Base-by-base conservation (phyloP, 2,888 invertebrate species). In the Rhagonycha fulva region DNA sequence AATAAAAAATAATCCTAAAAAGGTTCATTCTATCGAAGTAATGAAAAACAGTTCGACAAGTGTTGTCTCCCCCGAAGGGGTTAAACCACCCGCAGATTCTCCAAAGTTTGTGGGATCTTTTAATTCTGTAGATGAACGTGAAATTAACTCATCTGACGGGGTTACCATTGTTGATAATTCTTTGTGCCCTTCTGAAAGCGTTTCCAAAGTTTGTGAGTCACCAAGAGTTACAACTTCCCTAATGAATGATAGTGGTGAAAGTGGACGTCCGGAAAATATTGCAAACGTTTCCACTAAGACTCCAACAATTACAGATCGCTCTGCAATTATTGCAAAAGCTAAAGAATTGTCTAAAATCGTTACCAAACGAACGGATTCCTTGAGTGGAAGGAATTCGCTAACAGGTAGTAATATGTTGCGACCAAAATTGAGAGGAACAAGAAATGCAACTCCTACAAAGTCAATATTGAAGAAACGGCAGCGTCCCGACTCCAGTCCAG, bases 401-500 rank as follows among this genome's bases (percentile, higher is more conserved):
- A n/a, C 47, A 9, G 32, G 32, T 4, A 47, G 32, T 32, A n/a
- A n/a, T 12, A 32, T 5, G 32, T n/a, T n/a, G n/a, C 12, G 47
- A n/a, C 5, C 12, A 47, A 47, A 47, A 9, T 47, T 4, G 12
- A 67, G 26, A 28, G 28, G 10, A 26, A 5, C 10, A n/a, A 14
- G 26, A 67, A 26, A 7, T 26, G 79, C 74, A 77, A 86, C 86
- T 3, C 86, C 86, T n/a, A 79, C 81, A 66, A 86, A 85, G 78
- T 47, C 71, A 72, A 71, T 81, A 79, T 26, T 47, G n/a, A 74
- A 78, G 66, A 85, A 84, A 68, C 75, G 71, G n/a, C 70, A 82
- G 9, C 79, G 81, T 77, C 72, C 84, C 3, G 79, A 82, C 61
- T 11, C 84, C 9, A 88, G 87, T 71, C 94, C 94, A 0, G 93